Conservation (phyloP, 2,888 invertebrate species). For the Parnassius mnemosyne region DNA sequence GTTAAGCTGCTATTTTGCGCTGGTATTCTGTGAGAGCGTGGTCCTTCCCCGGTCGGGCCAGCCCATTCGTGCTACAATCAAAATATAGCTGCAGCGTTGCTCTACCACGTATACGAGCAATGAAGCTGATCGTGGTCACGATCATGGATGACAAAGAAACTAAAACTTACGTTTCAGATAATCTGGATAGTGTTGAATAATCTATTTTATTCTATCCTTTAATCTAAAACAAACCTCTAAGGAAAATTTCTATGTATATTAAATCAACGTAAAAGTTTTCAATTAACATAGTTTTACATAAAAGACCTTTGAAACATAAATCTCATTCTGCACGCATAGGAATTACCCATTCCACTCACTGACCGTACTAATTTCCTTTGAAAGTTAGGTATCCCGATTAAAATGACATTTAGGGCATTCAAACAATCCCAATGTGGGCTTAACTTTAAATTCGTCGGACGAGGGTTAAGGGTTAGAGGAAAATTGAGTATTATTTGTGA, state of each 20-base stretch:
- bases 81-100: too few species aligned
- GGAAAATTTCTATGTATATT: background rate
- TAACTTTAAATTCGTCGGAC: conserved; percentile 14
- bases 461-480: conserved; percentile 7
- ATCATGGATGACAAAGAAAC: too few species aligned
- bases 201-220: too few species aligned
- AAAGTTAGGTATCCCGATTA: conserved; percentile 33
- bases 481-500: conserved; percentile 4
- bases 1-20: too few species aligned
- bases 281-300: conserved; percentile 8
- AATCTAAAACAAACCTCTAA: too few species aligned
- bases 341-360: conserved; percentile 27
- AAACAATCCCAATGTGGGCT: background rate
- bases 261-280: background rate
- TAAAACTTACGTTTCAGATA: too few species aligned
- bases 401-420: background rate
- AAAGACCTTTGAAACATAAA: conserved; percentile 11
- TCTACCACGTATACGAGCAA: too few species aligned
- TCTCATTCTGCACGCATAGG: conserved; percentile 7
- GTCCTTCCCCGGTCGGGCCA: too few species aligned
- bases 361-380: conserved; percentile 39
- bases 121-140: too few species aligned
- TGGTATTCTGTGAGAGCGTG: too few species aligned
- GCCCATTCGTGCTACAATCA: too few species aligned
- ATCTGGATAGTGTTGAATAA: too few species aligned